A percentile compares a stretch with the other conserved stretches of the same genome.
Conservation (phyloP, 2,113 vertebrate species). For the Epinephelus fuscoguttatus region DNA sequence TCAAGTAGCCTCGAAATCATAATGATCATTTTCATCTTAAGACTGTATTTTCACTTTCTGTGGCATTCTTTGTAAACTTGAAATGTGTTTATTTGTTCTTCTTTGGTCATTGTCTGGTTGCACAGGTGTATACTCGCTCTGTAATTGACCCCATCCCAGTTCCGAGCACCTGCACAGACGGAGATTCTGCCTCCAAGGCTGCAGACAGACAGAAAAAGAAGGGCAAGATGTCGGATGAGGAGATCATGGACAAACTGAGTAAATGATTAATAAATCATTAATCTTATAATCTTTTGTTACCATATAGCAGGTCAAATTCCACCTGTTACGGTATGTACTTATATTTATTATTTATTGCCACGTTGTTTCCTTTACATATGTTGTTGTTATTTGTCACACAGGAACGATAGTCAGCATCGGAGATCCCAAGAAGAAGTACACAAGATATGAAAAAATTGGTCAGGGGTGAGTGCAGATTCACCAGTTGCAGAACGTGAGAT, state of each 20-base stretch:
- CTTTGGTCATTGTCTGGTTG: background rate
- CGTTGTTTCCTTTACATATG: background rate
- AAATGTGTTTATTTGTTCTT: background rate
- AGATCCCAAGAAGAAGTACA: conserved; percentile 99
- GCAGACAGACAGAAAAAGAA: conserved; percentile 96
- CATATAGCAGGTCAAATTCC: background rate
- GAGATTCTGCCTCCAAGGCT: conserved; percentile 87
- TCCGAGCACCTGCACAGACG: conserved; percentile 84
- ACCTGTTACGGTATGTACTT: background rate
- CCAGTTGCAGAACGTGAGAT: background rate
- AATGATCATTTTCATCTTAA: background rate
- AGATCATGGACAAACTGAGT: conserved; percentile 99
- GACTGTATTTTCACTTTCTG: background rate
- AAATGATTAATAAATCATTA: conserved; percentile 54
- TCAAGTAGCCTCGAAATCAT: accelerated
- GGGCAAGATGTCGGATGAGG: conserved; percentile 97
- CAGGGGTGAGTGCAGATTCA: conserved; percentile 89
- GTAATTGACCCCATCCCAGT: conserved; percentile 95
- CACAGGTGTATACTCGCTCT: conserved; percentile 94
- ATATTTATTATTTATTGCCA: background rate
- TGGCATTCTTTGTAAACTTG: background rate
- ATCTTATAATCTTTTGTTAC: background rate
- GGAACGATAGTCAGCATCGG: conserved; percentile 98
- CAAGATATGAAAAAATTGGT: conserved; percentile 97
- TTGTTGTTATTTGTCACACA: conserved; percentile 44